Evolutionary conservation across 2,888 invertebrate genomes (phyloP).

Genomic region (Calameuta idolon): DNA sequence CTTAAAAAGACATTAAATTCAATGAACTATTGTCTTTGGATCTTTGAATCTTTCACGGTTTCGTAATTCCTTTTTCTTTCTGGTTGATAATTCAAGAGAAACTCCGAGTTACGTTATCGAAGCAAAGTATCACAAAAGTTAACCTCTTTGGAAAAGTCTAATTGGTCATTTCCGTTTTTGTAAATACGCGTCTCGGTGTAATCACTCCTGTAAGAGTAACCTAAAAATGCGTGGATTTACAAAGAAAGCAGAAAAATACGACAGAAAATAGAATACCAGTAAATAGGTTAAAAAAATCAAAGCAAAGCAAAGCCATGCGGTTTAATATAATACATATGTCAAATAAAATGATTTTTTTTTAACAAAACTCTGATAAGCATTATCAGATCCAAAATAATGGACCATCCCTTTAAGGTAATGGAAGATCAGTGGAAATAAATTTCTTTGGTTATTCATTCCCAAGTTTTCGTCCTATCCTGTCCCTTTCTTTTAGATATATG

Average conservation of each 20-base stretch:
- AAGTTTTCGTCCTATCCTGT: neutral
- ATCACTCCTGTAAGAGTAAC: neutral
- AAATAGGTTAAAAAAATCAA: neutral
- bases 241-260: neutral
- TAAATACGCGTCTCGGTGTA: neutral
- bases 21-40: neutral
- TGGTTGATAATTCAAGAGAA: neutral
- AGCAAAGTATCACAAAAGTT: neutral
- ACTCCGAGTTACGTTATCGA: neutral
- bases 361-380: neutral
- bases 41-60: neutral
- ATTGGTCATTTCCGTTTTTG: neutral
- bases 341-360: neutral
- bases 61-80: neutral
- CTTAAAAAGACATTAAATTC: neutral
- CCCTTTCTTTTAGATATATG: neutral
- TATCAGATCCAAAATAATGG: neutral
- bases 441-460: neutral
- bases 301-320: neutral
- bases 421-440: neutral
- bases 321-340: neutral
- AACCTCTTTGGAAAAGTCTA: neutral
- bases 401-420: neutral
- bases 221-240: neutral
- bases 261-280: neutral